Evolutionary conservation across 2,113 vertebrate species (phyloP), one percentile per base, ranked within the genome.

Genomic region (Grantiella picta): DNA sequence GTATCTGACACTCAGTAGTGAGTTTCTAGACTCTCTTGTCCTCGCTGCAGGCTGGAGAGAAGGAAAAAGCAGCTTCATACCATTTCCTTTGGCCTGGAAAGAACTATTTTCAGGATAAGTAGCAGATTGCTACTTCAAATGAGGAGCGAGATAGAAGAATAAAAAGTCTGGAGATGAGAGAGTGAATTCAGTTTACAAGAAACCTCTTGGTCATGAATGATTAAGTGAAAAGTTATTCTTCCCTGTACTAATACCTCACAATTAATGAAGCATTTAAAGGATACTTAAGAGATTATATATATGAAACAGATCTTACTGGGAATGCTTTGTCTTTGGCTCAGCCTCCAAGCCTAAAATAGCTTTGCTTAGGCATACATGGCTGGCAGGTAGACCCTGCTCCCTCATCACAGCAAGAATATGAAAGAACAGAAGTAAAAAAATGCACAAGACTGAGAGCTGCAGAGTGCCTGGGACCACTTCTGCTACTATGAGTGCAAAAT

Each of bases 111-210:
- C 76, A 94, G 96, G 93, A 72, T 93, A 96, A 92, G 92, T 86
- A 94, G 92, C 81, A 95, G 82, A 91, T 89, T 94, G 90, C 79
- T 93, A 90, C 90, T 94, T 94, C 71, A 85, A 94, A 95, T 87
- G 65, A 78, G 59, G 49, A 84, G 66, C 0, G 1, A 57, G 50
- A 73, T 59, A 84, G 61, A 95, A 69, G 89, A 92, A 79, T 54
- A 84, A 85, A 66, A 96, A 86, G 56, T 66, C 78, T 77, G 35
- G 68, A 92, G 66, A 57, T 15, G 50, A 93, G 89, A 90, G 25
- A 47, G 66, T 75, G 87, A 96, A 92, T 90, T 82, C 89, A 82
- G 60, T 93, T 96, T 96, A 92, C 72, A 90, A 91, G 81, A 96
- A 94, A 78, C 14, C 40, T 87, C 68, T 72, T 64, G 86, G 81